Evolutionary conservation across 1,140 invertebrate species (phyloP).

Genomic region (Aphidius gifuensis): DNA sequence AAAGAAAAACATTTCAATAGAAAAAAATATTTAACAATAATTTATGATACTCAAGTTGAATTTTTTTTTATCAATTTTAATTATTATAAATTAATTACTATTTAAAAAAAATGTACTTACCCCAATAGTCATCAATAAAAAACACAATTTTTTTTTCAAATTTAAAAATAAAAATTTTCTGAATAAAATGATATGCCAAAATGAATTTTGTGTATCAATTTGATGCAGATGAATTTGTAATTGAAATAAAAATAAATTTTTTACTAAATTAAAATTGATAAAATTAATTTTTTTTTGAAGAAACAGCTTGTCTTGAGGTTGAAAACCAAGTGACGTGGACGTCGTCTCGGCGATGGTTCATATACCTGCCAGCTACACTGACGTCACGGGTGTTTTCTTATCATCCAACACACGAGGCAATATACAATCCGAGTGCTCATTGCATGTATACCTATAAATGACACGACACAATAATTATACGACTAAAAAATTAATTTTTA

Average conservation of each 20-base stretch:
- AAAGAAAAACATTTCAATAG: neutral
- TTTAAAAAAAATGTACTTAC: too few relatives aligned
- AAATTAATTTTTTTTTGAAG: neutral
- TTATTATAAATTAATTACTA: neutral
- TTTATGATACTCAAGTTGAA: too few relatives aligned
- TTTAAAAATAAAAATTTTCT: too few relatives aligned
- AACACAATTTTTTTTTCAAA: too few relatives aligned
- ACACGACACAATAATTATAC: too few relatives aligned
- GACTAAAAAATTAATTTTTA: too few relatives aligned
- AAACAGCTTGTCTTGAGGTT: conserved; percentile 26
- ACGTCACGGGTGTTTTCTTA: conserved; percentile 53
- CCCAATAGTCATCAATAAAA: too few relatives aligned
- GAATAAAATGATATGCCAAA: too few relatives aligned
- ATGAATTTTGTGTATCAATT: too few relatives aligned
- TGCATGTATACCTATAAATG: neutral
- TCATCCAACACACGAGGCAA: conserved; percentile 33
- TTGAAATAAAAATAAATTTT: neutral
- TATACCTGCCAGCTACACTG: conserved; percentile 51
- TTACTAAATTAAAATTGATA: neutral
- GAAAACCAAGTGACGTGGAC: conserved; percentile 53
- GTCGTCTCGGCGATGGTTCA: conserved; percentile 44
- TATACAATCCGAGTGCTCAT: neutral
- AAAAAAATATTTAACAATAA: too few relatives aligned
- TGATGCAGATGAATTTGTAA: too few relatives aligned
- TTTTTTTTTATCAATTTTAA: too few relatives aligned